These are phyloP conservation scores for Aelia acuminata DNA, from an alignment of 2,888 invertebrate genomes.

Conservation along the genomic window DNA sequence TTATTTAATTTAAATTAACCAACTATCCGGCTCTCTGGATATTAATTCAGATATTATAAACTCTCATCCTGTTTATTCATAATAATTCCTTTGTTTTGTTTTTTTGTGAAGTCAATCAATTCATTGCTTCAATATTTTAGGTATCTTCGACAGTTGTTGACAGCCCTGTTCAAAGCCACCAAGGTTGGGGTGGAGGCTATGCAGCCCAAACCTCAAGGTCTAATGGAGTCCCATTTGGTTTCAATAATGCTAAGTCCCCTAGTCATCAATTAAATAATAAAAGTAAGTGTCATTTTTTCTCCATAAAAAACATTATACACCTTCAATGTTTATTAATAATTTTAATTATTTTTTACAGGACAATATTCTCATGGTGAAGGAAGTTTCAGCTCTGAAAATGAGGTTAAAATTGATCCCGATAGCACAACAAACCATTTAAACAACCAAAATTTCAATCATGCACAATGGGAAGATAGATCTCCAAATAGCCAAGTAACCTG, in stretches of 20 bases:
- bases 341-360: not conserved
- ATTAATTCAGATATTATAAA: no score
- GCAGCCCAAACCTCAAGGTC: not conserved
- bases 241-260: not conserved
- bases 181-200: slow-evolving; percentile 65
- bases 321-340: not conserved
- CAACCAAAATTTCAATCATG: slow-evolving; percentile 41
- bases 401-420: slow-evolving; percentile 81
- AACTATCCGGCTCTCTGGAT: no score
- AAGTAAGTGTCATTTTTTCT: not conserved
- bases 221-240: slow-evolving; percentile 28
- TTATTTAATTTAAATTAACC: no score
- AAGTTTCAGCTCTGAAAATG: slow-evolving; percentile 51
- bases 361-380: slow-evolving; percentile 44
- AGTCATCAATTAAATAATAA: slow-evolving; percentile 31
- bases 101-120: no score
- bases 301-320: not conserved
- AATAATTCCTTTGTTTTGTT: no score
- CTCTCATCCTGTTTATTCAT: not conserved
- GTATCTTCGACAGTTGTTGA: slow-evolving; percentile 85
- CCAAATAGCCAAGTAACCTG: slow-evolving; percentile 33
- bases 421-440: slow-evolving; percentile 75
- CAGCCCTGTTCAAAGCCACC: slow-evolving; percentile 68
- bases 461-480: slow-evolving; percentile 39
- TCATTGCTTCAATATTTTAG: slow-evolving; percentile 61